Evolutionary conservation across 2,888 invertebrate genomes (phyloP).

Genomic region (Eristalis intricaria): DNA sequence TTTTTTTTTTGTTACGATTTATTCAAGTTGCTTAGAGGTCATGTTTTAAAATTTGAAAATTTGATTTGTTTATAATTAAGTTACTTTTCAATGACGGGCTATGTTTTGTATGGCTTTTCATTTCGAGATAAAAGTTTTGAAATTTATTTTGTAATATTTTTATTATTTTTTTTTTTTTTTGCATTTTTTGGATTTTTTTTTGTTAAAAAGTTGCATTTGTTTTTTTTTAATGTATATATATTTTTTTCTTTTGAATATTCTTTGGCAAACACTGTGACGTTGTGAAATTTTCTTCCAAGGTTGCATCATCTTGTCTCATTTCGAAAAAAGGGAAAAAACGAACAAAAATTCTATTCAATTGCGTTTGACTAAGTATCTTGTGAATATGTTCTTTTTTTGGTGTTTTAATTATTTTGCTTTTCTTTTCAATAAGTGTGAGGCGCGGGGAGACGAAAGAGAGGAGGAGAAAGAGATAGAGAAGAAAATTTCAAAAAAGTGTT

Average conservation of each 20-base stretch:
- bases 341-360: constrained; percentile 26
- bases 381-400: background rate
- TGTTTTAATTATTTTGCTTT: constrained; percentile 3
- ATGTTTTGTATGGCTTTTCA: constrained; percentile 20
- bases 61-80: constrained; percentile 39
- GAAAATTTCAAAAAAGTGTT: constrained; percentile 61
- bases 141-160: constrained; percentile 24
- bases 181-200: background rate
- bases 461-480: constrained; percentile 18
- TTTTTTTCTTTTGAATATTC: constrained; percentile 59
- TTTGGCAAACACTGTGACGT: constrained; percentile 68
- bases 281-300: constrained; percentile 61
- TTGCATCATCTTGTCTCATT: constrained; percentile 15
- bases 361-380: background rate
- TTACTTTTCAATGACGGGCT: constrained; percentile 56
- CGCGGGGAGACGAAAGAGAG: constrained; percentile 14
- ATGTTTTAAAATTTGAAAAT: constrained; percentile 55
- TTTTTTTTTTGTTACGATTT: background rate
- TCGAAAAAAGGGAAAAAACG: constrained; percentile 1
- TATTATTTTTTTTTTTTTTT: constrained; percentile 40
- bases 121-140: constrained; percentile 62
- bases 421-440: constrained; percentile 9
- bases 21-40: constrained; percentile 58
- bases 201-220: constrained; percentile 28
- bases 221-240: background rate